Percentiles rank a stretch among this genome's conserved stretches.
phyloP scores from a whole-genome alignment of 2,888 invertebrate genomes.

The Netelia fuscicornis region DNA sequence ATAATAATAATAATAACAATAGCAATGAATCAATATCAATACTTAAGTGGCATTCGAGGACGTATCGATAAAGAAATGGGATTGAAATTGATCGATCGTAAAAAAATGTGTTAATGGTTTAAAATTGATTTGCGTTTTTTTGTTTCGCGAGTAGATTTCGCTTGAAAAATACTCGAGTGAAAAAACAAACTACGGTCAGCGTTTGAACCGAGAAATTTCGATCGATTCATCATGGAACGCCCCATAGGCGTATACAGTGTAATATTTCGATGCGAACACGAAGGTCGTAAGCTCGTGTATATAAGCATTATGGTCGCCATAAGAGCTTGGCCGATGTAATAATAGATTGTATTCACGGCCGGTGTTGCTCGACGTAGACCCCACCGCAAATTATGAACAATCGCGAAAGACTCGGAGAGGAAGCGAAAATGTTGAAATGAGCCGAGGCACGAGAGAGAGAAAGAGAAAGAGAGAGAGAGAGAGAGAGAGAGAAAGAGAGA shows the following conservation, averaged over 20 bases:
- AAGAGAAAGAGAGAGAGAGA: not conserved
- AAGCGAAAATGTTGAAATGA: slow-evolving; percentile 32
- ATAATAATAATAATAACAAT: too few species aligned
- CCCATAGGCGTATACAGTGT: not conserved
- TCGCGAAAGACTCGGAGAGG: slow-evolving; percentile 66
- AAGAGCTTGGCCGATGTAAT: slow-evolving; percentile 73
- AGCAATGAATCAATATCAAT: too few species aligned
- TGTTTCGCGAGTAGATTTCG: too few species aligned
- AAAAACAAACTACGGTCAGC: too few species aligned
- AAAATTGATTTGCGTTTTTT: too few species aligned
- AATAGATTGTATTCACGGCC: slow-evolving; percentile 78
- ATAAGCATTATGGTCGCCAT: slow-evolving; percentile 69
- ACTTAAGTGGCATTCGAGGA: too few species aligned
- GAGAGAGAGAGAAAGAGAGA: not conserved
- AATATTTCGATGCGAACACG: slow-evolving; percentile 35
- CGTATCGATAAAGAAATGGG: not conserved
- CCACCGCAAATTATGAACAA: slow-evolving; percentile 77
- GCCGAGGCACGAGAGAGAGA: slow-evolving; percentile 10
- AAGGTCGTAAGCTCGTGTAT: slow-evolving; percentile 49
- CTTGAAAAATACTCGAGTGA: too few species aligned
- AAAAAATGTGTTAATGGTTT: too few species aligned
- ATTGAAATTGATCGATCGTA: not conserved
- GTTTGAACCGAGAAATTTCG: not conserved
- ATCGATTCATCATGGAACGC: not conserved
- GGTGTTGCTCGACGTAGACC: slow-evolving; percentile 33